Conservation (phyloP, 2,113 vertebrate species). For the Ameiurus melas region DNA sequence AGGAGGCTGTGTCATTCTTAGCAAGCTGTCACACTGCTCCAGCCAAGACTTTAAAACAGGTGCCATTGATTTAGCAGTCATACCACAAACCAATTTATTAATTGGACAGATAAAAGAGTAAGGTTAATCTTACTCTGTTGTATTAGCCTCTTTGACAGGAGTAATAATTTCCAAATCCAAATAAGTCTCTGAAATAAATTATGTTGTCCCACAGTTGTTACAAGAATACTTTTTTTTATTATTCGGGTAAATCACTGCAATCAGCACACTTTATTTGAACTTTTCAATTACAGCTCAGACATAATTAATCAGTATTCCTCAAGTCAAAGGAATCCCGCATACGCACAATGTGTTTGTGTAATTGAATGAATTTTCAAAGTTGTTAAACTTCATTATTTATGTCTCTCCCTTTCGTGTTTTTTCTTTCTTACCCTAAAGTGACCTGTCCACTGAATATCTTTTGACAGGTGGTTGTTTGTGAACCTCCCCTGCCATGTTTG, state of each 20-base stretch:
- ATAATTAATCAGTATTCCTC: not conserved
- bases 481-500: slow-evolving; percentile 68
- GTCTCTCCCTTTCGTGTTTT: not conserved
- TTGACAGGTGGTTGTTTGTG: slow-evolving; percentile 71
- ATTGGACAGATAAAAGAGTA: slow-evolving; percentile 19
- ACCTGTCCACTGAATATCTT: slow-evolving; percentile 70
- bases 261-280: not conserved
- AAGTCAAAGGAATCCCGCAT: not conserved
- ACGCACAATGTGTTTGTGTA: slow-evolving; percentile 2
- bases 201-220: not conserved
- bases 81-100: slow-evolving; percentile 26
- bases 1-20: slow-evolving; percentile 54
- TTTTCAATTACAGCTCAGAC: not conserved
- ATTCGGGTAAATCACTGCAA: not conserved
- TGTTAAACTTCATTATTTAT: not conserved
- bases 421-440: slow-evolving; percentile 6
- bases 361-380: not conserved
- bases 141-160: not conserved
- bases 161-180: not conserved
- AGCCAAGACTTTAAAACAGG: slow-evolving; percentile 42
- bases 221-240: not conserved
- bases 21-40: slow-evolving; percentile 55
- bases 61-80: slow-evolving; percentile 34
- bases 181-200: not conserved
- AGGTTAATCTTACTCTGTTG: not conserved